These are phyloP conservation scores for Procambarus virginalis DNA, from an alignment of 1,140 invertebrate genomes.

Conservation along the genomic window DNA sequence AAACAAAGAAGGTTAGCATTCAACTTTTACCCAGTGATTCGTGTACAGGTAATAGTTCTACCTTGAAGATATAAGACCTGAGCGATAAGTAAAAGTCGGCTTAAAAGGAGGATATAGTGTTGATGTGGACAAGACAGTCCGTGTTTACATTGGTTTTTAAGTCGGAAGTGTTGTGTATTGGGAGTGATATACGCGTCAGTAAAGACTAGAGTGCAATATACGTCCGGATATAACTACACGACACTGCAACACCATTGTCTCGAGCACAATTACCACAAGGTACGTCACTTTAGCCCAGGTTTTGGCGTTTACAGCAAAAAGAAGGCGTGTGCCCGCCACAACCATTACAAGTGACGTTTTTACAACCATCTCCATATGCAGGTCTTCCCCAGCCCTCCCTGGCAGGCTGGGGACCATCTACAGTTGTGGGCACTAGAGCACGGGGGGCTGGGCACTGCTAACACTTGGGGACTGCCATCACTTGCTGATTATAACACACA, in stretches of 20 bases:
- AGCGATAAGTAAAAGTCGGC: slow-evolving; percentile 5
- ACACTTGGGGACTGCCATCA: too few species aligned
- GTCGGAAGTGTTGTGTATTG: slow-evolving; percentile 7
- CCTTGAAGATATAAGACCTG: neutral
- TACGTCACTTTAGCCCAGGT: neutral
- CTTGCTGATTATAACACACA: too few species aligned
- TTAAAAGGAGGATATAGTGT: neutral
- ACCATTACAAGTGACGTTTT: neutral
- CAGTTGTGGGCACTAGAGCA: too few species aligned
- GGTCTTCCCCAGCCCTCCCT: neutral
- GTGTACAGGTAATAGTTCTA: neutral
- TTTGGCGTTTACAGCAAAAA: neutral
- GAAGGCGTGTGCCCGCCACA: slow-evolving; percentile 25
- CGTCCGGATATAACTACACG: neutral
- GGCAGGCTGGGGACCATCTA: too few species aligned
- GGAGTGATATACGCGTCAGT: slow-evolving; percentile 6
- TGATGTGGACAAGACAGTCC: slow-evolving; percentile 22
- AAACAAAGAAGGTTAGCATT: slow-evolving; percentile 34
- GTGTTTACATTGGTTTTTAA: slow-evolving; percentile 37
- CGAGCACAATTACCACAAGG: slow-evolving; percentile 1
- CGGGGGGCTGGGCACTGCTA: too few species aligned
- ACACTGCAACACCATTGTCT: neutral
- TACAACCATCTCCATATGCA: neutral
- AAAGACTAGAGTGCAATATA: neutral
- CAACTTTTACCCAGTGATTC: slow-evolving; percentile 10